phyloP scores from a whole-genome alignment of 2,888 invertebrate genomes.

The Pocota personata region DNA sequence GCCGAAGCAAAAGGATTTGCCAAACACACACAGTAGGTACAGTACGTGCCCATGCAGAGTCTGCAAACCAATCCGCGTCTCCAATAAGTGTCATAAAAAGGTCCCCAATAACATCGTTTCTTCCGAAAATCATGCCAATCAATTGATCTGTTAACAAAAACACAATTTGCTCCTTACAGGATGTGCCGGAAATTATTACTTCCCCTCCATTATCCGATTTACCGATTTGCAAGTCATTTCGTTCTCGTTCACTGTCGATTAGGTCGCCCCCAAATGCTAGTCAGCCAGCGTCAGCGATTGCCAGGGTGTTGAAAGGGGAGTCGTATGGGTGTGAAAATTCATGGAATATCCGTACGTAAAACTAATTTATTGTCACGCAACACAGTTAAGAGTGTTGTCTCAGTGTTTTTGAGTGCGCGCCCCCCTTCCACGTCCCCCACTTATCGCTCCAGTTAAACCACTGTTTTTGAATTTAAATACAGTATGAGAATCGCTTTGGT shows the following conservation, averaged over 20 bases:
- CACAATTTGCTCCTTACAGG: conserved; percentile 72
- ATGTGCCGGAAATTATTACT: conserved; percentile 74
- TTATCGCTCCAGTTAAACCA: conserved; percentile 14
- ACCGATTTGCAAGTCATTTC: conserved; percentile 74
- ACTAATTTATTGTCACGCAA: conserved; percentile 72
- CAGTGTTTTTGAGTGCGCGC: not conserved
- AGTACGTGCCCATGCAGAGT: conserved; percentile 2
- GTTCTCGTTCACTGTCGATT: conserved; percentile 68
- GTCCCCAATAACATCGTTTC: conserved; percentile 56
- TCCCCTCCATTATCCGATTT: conserved; percentile 74
- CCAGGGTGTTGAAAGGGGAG: conserved; percentile 38
- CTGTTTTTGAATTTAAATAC: conserved; percentile 53
- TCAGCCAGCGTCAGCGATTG: conserved; percentile 25
- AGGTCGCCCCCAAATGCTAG: conserved; percentile 48
- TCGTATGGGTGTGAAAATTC: conserved; percentile 41
- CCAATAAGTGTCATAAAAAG: conserved; percentile 25
- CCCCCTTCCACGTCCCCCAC: not conserved
- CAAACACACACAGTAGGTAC: not conserved
- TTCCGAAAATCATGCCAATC: conserved; percentile 69
- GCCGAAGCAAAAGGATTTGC: not conserved
- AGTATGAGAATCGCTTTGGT: conserved; percentile 43
- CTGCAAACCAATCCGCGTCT: conserved; percentile 23
- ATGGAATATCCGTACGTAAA: conserved; percentile 47
- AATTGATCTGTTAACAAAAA: conserved; percentile 74
- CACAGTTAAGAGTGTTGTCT: conserved; percentile 49